Evolutionary conservation across 2,888 invertebrate genomes (phyloP).

Genomic region (Cyclophora punctaria): DNA sequence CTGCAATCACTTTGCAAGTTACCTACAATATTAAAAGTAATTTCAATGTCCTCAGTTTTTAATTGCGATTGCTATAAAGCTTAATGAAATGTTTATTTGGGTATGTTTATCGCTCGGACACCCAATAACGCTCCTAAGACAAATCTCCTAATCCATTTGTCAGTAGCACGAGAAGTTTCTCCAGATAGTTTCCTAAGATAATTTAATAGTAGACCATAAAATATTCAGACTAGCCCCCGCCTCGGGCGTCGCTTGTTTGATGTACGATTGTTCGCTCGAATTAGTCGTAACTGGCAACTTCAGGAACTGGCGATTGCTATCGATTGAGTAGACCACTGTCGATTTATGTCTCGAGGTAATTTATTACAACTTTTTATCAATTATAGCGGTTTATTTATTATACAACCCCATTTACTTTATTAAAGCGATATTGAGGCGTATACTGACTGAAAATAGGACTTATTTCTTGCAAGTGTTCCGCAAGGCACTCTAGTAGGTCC

Average conservation of each 20-base stretch:
- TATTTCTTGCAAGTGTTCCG: too few species aligned
- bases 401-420: too few species aligned
- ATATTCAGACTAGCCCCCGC: slow-evolving; percentile 32
- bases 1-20: too few species aligned
- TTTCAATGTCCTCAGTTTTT: too few species aligned
- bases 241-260: slow-evolving; percentile 24
- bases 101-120: slow-evolving; percentile 25
- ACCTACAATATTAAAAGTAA: too few species aligned
- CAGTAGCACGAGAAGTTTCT: slow-evolving; percentile 44
- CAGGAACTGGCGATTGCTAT: slow-evolving; percentile 20
- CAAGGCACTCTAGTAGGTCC: too few species aligned
- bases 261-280: slow-evolving; percentile 21
- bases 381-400: background rate
- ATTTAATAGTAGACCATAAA: slow-evolving; percentile 27
- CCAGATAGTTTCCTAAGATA: slow-evolving; percentile 43
- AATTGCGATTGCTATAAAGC: slow-evolving; percentile 1
- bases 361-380: slow-evolving; percentile 7
- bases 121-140: slow-evolving; percentile 38
- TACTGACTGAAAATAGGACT: too few species aligned
- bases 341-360: slow-evolving; percentile 8
- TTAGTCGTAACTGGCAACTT: slow-evolving; percentile 19
- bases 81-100: slow-evolving; percentile 1
- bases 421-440: too few species aligned
- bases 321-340: slow-evolving; percentile 4
- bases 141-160: slow-evolving; percentile 39